Evolutionary conservation across 1,140 invertebrate genomes (phyloP), one percentile per base, ranked within the genome.

Genomic region (Oreohelix idahoensis): DNA sequence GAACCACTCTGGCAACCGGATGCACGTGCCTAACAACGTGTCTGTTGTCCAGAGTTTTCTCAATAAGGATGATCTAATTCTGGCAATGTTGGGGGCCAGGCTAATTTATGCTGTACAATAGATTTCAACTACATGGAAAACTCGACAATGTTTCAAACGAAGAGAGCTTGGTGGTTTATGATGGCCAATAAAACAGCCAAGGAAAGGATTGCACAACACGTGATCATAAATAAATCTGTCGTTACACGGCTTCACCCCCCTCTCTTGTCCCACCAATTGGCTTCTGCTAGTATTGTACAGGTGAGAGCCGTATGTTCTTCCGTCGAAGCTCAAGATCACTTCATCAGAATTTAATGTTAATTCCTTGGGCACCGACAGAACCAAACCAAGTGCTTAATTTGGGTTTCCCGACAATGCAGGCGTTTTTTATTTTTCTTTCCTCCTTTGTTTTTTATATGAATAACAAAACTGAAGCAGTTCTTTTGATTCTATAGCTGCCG

Each of bases 201-300:
- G 51, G 20, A 58, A 58, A 58, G 4, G 51, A 23, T 23, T 23
- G 4, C 2, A 23, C 51, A 23, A 20, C 10, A 26, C 15, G 51
- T 58, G 51, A 58, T 5, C 51, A 58, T 58, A 58, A 58, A 58
- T 58, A 58, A 58, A 58, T 58, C 51, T 58, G 20, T 58, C 51
- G 2, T 26, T 58, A 4, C 26, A 2, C 2, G 51, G 17, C 10
- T 58, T 23, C 8, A 58, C 10, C 17, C 20, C 51, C 20, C 8
- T 58, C 17, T 58, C 20, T 5, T 23, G 26, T 58, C 26, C 51
- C n/a, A n/a, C 20, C 17, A 23, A 15, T 58, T 58, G 51, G 2
- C 23, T 58, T 58, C 26, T 15, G 23, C 8, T 58, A 5, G 10
- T 26, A 26, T 58, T 58, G 1, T 58, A 4, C n/a, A 26, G 23